Percentiles rank a stretch among this genome's conserved stretches.
Evolutionary conservation across 2,888 invertebrate genomes (phyloP).

Genomic region (Omphaloscelis lunosa): DNA sequence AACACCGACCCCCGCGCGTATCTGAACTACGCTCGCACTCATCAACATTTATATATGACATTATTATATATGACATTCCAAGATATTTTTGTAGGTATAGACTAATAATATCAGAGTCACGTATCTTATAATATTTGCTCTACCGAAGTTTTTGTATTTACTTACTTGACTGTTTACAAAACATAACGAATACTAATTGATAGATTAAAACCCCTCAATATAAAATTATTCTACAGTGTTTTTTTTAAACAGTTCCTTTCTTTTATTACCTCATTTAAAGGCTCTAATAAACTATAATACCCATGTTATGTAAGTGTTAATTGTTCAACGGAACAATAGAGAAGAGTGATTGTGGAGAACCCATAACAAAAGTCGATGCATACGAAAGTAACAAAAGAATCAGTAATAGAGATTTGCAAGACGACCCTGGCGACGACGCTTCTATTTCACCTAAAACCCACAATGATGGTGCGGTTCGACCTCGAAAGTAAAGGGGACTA

Average conservation of each 20-base stretch:
- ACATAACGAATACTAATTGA: no score
- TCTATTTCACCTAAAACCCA: slow-evolving; percentile 62
- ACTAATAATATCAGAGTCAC: no score
- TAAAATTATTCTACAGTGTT: background rate
- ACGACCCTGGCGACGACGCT: slow-evolving; percentile 57
- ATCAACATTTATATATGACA: no score
- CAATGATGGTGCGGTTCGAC: slow-evolving; percentile 62
- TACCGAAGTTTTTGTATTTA: no score
- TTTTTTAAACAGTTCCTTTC: background rate
- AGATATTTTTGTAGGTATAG: no score
- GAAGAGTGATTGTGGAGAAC: slow-evolving; percentile 24
- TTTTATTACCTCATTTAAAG: slow-evolving; percentile 22
- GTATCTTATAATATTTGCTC: no score
- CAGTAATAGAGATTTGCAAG: slow-evolving; percentile 58
- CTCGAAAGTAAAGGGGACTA: slow-evolving; percentile 68
- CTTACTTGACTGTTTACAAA: no score
- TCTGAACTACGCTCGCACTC: no score
- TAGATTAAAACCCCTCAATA: no score
- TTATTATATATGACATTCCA: no score
- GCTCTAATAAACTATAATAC: background rate
- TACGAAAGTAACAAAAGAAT: slow-evolving; percentile 57
- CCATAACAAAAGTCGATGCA: slow-evolving; percentile 43
- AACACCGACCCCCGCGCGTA: no score
- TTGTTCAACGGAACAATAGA: slow-evolving; percentile 35
- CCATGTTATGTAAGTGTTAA: slow-evolving; percentile 21